phyloP scores from a whole-genome alignment of 2,797 vertebrate species.

The Intellagama lesueurii region DNA sequence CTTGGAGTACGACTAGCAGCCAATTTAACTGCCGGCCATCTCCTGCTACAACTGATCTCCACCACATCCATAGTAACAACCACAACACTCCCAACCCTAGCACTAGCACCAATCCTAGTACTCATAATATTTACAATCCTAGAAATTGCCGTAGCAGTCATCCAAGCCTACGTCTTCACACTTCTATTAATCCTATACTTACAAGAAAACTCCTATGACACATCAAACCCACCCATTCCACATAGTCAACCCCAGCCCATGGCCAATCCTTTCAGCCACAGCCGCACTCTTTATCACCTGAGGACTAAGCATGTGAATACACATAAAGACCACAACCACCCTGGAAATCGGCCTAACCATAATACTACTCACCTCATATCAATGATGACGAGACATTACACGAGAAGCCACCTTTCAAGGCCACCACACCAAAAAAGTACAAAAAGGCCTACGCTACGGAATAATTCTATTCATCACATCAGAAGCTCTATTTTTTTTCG shows the following conservation, averaged over 20 bases:
- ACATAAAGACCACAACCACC: accelerated
- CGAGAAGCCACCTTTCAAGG: slow-evolving; percentile 35
- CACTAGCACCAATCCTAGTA: accelerated
- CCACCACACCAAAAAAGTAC: accelerated
- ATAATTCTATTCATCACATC: slow-evolving; percentile 66
- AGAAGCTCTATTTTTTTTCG: slow-evolving; percentile 58
- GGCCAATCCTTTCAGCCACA: accelerated
- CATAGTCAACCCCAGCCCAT: slow-evolving; percentile 7
- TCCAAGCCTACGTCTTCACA: accelerated
- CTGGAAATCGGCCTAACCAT: accelerated
- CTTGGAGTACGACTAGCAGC: not conserved
- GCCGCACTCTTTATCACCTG: accelerated
- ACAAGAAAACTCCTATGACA: slow-evolving; percentile 24
- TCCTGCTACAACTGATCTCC: accelerated
- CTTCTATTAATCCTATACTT: not conserved
- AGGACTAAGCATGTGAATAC: accelerated
- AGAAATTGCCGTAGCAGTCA: not conserved
- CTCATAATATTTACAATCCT: accelerated
- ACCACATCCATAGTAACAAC: accelerated
- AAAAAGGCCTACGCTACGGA: slow-evolving; percentile 56
- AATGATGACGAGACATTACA: not conserved
- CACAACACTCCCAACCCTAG: accelerated
- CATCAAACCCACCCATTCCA: slow-evolving; percentile 27
- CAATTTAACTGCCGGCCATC: accelerated
- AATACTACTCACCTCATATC: accelerated